A percentile compares a stretch with the other conserved stretches of the same genome.
Evolutionary conservation across 2,797 vertebrate species (phyloP).

Genomic region (Hydrophis major): DNA sequence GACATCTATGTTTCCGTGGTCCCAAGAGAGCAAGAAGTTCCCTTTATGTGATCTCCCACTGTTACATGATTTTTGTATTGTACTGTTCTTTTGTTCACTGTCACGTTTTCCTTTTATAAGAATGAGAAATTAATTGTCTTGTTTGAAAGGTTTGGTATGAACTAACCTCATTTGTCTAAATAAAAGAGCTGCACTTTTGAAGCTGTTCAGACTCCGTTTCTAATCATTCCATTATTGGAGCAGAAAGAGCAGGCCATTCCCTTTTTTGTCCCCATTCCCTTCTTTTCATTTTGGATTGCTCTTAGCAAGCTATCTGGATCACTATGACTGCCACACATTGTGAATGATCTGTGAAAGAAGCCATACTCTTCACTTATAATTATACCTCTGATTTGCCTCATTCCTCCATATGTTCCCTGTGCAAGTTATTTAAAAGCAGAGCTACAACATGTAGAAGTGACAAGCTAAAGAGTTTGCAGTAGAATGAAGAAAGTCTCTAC

Average conservation of each 20-base stretch:
- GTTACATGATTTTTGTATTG: constrained; percentile 29
- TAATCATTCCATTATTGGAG: constrained; percentile 44
- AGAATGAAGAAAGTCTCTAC: constrained; percentile 1
- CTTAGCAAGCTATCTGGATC: constrained; percentile 27
- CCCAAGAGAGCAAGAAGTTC: constrained; percentile 38
- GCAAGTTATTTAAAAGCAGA: not conserved
- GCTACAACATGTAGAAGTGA: not conserved
- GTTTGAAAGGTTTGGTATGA: constrained; percentile 27
- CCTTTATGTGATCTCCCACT: constrained; percentile 34
- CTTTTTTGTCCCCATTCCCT: constrained; percentile 47
- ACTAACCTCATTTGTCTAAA: constrained; percentile 29
- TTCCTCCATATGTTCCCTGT: not conserved
- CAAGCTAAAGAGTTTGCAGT: not conserved
- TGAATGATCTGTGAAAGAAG: constrained; percentile 18
- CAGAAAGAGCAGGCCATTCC: constrained; percentile 39
- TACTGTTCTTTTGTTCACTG: constrained; percentile 35
- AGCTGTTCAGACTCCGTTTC: constrained; percentile 28
- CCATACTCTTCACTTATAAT: constrained; percentile 2
- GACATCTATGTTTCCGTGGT: constrained; percentile 34
- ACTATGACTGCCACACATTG: not conserved
- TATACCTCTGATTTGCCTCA: not conserved
- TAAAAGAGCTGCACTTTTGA: constrained; percentile 36
- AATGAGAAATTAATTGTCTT: constrained; percentile 44
- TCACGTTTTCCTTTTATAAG: constrained; percentile 24
- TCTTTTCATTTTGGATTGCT: constrained; percentile 40